Base-by-base conservation (phyloP, 2,113 vertebrate genomes). In the Pseudopodoces humilis region DNA sequence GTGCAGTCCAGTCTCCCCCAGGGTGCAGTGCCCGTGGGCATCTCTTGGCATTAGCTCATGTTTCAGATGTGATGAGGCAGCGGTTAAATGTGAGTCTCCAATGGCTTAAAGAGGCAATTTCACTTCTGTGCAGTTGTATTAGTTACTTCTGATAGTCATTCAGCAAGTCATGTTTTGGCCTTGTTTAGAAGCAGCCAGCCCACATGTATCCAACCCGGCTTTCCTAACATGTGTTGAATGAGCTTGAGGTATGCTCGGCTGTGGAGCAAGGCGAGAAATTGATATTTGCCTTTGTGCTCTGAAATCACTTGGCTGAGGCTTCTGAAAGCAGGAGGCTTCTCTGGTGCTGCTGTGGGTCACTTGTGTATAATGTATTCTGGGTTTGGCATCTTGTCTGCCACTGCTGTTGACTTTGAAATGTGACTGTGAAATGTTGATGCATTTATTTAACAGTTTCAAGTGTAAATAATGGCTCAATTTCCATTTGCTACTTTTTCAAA, bases 21-120 rank as follows among this genome's bases (percentile, higher is more conserved):
- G 6, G 37, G 50, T 2, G 11, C 2, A 0, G 15, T 1, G 0
- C 8, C 71, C 4, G 0, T 2, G 15, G 9, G 31, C 13, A 5
- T 12, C 17, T 37, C 55, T 5, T 7, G 33, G 60, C 46, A 24
- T 62, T 20, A 20, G 33, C 12, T 30, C 14, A 3, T 10, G 33
- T 21, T 55, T 70, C 20, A 6, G 17, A 12, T 3, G 2, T n/a
- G 28, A 19, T 59, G 68, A 68, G 67, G 15, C 5, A 28, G 21
- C 7, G 1, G 47, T 80, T 56, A 22, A 20, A 15, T 9, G 20
- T 1, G 28, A 83, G 28, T 67, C 37, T 37, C 0, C 4, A 9
- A 2, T 21, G 44, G 33, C 14, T 69, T 56, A 43, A 67, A 44
- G 37, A 59, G 31, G 28, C 22, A 47, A 2, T 69, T 91, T 37